Evolutionary conservation across 2,113 vertebrate species (phyloP), one percentile per base, ranked within the genome.

Genomic region (Seriola dumerili): DNA sequence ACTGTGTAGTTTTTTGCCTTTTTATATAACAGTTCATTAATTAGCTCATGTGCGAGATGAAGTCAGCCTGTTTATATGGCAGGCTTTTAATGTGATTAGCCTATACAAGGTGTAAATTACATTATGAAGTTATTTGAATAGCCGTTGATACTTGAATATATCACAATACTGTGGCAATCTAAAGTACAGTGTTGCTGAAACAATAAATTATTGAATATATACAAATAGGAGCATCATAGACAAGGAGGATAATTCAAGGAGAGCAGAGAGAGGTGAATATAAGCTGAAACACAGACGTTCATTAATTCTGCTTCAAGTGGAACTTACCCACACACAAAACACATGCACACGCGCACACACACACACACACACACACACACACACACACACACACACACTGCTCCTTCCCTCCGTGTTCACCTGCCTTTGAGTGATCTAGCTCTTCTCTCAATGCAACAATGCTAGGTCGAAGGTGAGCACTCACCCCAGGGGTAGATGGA

Each of bases 401-500:
- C 84, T 92, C 52, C 77, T 89, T 87, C 68, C 58, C 29, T 77
- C 76, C 50, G 19, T 57, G 77, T 77, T 92, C 86, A 91, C 90
- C 92, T 92, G 87, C 89, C 78, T 87, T 55, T 83, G 83, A 85
- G 81, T 76, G 86, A 88, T 86, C 77, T 36, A 54, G 72, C 88
- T 85, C 80, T 21, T 80, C 77, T 81, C 85, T 83, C 80, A 74
- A 38, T 69, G 70, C 84, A 89, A 86, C 88, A 88, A 84, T 87
- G 54, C 12, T 12, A 79, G 90, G 91, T 93, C 82, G 59, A 71
- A 91, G 93, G 91, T 93, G 77, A 92, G 52, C 86, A 36, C 84
- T 87, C 81, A 71, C 86, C 91, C 81, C 91, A 46, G 83, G 86
- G 85, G 79, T 87, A 83, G 85, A 91, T 29, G 78, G 83, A 89